phyloP scores from a whole-genome alignment of 2,888 invertebrate species.

The Scrobipalpa costella region DNA sequence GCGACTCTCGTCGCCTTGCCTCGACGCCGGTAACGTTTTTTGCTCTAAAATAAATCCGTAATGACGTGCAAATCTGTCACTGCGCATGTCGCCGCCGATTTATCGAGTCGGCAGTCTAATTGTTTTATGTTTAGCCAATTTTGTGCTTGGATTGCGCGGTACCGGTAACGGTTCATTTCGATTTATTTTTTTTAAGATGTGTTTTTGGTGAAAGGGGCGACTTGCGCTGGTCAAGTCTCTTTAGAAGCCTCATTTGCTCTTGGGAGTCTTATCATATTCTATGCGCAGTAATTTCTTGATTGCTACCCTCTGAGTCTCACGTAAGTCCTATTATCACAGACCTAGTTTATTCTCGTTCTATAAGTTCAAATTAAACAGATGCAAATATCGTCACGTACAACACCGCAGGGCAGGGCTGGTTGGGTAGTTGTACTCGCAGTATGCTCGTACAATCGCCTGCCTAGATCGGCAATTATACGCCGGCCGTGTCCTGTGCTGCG shows the following conservation, averaged over 20 bases:
- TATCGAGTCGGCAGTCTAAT: slow-evolving; percentile 56
- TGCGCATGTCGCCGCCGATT: slow-evolving; percentile 60
- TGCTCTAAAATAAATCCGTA: slow-evolving; percentile 54
- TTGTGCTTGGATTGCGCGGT: slow-evolving; percentile 24
- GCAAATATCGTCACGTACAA: slow-evolving; percentile 28
- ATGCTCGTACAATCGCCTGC: slow-evolving; percentile 30
- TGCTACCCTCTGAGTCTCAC: neutral
- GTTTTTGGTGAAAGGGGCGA: neutral
- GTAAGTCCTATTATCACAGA: slow-evolving; percentile 12
- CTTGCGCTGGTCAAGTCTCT: neutral
- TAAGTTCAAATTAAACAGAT: slow-evolving; percentile 25
- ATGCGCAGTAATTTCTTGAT: neutral
- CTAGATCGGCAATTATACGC: slow-evolving; percentile 44
- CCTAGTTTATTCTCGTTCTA: slow-evolving; percentile 16
- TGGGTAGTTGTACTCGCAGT: slow-evolving; percentile 23
- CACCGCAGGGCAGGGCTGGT: slow-evolving; percentile 29
- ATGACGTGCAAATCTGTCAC: slow-evolving; percentile 76
- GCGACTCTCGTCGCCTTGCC: slow-evolving; percentile 48
- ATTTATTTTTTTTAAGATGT: neutral
- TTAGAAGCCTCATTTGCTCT: neutral
- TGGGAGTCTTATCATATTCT: neutral
- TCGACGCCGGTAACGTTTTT: slow-evolving; percentile 41
- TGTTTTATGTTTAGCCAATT: slow-evolving; percentile 45
- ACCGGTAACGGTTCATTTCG: slow-evolving; percentile 14
- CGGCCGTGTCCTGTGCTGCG: slow-evolving; percentile 36